A percentile compares a stretch with the other conserved stretches of the same genome.
These are phyloP conservation scores for Graphium colonna DNA, from an alignment of 2,888 invertebrate species.

Conservation along the genomic window DNA sequence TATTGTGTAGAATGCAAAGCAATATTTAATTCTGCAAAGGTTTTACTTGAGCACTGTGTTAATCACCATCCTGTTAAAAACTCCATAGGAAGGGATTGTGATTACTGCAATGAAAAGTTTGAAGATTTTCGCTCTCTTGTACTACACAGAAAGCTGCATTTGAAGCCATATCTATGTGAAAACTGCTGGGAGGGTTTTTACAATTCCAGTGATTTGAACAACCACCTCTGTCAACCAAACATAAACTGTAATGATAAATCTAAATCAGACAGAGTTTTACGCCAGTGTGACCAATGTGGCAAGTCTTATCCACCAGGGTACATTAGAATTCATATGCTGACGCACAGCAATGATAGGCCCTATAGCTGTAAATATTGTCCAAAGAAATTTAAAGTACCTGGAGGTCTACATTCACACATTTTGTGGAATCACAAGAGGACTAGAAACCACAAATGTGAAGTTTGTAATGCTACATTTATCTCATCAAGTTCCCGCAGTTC, in stretches of 20 bases:
- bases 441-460: constrained; percentile 69
- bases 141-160: constrained; percentile 62
- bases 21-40: constrained; percentile 49
- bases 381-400: constrained; percentile 72
- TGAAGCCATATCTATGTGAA: constrained; percentile 66
- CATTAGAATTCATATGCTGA: constrained; percentile 69
- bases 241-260: constrained; percentile 44
- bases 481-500: constrained; percentile 68
- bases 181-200: constrained; percentile 71
- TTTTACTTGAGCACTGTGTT: constrained; percentile 55
- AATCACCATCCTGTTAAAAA: constrained; percentile 57
- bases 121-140: constrained; percentile 66
- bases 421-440: constrained; percentile 72
- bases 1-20: constrained; percentile 70
- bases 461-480: constrained; percentile 70
- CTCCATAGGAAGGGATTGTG: constrained; percentile 59
- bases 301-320: constrained; percentile 73
- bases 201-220: constrained; percentile 42
- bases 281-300: constrained; percentile 73
- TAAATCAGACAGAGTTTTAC: constrained; percentile 47
- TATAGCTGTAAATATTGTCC: constrained; percentile 72
- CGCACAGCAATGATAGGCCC: constrained; percentile 58
- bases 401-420: constrained; percentile 66
- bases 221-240: constrained; percentile 59
- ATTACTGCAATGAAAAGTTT: constrained; percentile 70